phyloP scores from a whole-genome alignment of 2,113 vertebrate genomes.

The zebrafish (Danio rerio) region GRCz12tu NC_133181.1:59333001-59333500 shows the following conservation, averaged over 20 bases:
- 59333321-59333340: conserved; percentile 9
- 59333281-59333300: background rate
- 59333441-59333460: background rate
- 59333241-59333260: background rate
- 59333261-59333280: background rate
- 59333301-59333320: background rate
- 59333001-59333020: too few relatives aligned
- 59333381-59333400: conserved; percentile 1
- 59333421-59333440: background rate
- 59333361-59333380: background rate
- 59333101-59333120: too few relatives aligned
- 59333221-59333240: background rate
- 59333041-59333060: too few relatives aligned
- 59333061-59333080: too few relatives aligned
- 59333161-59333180: too few relatives aligned
- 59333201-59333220: background rate
- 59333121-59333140: too few relatives aligned
- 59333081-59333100: too few relatives aligned
- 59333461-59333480: conserved; percentile 19
- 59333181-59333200: background rate
- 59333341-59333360: background rate
- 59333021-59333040: too few relatives aligned
- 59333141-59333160: too few relatives aligned
- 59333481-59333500: background rate
- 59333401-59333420: background rate